These are phyloP conservation scores for Sylvia borin DNA, from an alignment of 2,797 vertebrate genomes.

Conservation along the genomic window DNA sequence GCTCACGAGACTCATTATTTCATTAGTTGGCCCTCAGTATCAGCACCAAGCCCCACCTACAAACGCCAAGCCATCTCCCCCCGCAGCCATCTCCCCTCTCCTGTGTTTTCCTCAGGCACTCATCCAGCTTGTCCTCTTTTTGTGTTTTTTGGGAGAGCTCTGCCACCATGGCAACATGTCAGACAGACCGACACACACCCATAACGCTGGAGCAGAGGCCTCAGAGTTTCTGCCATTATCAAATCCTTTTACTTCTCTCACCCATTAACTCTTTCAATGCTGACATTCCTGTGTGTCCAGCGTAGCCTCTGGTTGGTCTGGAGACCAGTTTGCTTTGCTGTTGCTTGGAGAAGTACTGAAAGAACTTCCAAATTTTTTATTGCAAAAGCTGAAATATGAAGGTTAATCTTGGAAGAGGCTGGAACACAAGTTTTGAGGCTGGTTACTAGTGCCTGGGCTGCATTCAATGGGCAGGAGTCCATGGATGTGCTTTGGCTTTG, in stretches of 20 bases:
- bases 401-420: not conserved
- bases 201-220: not conserved
- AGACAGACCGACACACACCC: constrained; percentile 33
- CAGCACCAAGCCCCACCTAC: not conserved
- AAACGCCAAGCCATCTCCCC: not conserved
- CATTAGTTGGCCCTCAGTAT: not conserved
- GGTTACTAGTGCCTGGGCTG: not conserved
- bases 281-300: not conserved
- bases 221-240: not conserved
- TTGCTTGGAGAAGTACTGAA: not conserved
- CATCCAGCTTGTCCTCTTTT: not conserved
- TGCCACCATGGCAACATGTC: constrained; percentile 39
- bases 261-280: not conserved
- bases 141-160: constrained; percentile 30
- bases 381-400: not conserved
- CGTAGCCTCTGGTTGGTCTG: not conserved
- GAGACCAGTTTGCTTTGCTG: not conserved
- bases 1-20: not conserved
- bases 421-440: not conserved
- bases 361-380: not conserved
- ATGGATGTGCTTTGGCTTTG: not conserved
- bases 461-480: not conserved
- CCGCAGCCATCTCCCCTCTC: not conserved
- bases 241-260: not conserved
- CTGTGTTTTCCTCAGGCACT: not conserved